Conservation (phyloP, 2,113 vertebrate species). For the Penelope pileata region DNA sequence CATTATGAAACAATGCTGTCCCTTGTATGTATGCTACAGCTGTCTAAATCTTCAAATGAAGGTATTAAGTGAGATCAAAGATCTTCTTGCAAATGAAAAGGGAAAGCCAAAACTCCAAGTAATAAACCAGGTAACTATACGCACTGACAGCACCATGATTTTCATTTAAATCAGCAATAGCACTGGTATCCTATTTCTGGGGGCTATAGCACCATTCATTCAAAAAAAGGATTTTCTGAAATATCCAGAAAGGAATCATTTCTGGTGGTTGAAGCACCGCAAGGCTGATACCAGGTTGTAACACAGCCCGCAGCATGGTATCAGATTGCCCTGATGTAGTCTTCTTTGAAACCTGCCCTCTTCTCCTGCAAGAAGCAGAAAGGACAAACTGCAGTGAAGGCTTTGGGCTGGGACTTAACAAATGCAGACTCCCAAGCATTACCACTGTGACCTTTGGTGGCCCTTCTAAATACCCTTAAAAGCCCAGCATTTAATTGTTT, state of each 20-base stretch:
- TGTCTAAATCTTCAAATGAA: conserved; percentile 49
- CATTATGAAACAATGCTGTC: conserved; percentile 28
- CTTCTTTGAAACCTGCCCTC: neutral
- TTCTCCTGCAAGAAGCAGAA: neutral
- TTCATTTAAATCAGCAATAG: neutral
- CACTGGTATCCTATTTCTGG: neutral
- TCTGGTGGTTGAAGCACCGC: neutral
- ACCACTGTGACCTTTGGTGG: neutral
- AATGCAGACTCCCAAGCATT: neutral
- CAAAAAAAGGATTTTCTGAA: conserved; percentile 14
- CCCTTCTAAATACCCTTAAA: neutral
- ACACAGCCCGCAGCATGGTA: neutral
- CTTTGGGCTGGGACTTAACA: neutral
- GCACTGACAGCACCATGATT: conserved; percentile 32
- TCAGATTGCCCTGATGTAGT: neutral
- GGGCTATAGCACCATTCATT: neutral
- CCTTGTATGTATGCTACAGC: conserved; percentile 25
- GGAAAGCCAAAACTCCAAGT: neutral
- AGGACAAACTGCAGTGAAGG: neutral
- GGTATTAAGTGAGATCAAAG: conserved; percentile 62
- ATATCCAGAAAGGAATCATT: neutral
- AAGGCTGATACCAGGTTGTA: neutral
- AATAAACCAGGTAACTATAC: conserved; percentile 5
- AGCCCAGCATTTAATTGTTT: neutral
- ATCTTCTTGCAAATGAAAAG: conserved; percentile 1